Conservation (phyloP, 2,797 vertebrate species). For the Trematomus bernacchii region DNA sequence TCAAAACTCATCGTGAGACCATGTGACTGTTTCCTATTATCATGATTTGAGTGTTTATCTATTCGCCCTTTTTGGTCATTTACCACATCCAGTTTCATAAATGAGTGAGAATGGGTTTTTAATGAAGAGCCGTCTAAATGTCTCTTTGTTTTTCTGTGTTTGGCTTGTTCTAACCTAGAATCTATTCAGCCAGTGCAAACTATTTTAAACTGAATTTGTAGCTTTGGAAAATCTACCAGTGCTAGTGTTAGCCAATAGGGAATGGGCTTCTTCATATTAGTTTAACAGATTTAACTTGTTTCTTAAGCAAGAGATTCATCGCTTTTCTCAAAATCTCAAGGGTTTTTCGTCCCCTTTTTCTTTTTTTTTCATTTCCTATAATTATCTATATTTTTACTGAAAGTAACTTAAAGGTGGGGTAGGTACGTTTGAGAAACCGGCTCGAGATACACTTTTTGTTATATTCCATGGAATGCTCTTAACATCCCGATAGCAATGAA, state of each 20-base stretch:
- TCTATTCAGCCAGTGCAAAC: conserved; percentile 21
- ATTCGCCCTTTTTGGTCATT: neutral
- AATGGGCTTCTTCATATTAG: conserved; percentile 28
- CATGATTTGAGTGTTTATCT: conserved; percentile 4
- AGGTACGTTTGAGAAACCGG: too few species aligned
- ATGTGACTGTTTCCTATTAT: conserved; percentile 10
- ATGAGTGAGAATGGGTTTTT: conserved; percentile 44
- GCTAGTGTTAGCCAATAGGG: conserved; percentile 10
- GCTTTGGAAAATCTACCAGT: conserved; percentile 44
- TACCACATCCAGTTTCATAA: conserved; percentile 30
- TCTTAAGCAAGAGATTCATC: conserved; percentile 12
- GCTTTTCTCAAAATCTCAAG: conserved; percentile 3
- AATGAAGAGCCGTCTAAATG: conserved; percentile 34
- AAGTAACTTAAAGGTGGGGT: conserved; percentile 6
- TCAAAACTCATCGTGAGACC: conserved; percentile 11
- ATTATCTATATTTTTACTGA: conserved; percentile 31
- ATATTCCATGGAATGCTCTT: too few species aligned
- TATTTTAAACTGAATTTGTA: conserved; percentile 31
- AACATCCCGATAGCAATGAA: too few species aligned
- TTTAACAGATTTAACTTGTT: conserved; percentile 38
- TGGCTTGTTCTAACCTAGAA: conserved; percentile 1
- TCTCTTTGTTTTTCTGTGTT: conserved; percentile 34
- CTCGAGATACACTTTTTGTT: too few species aligned
- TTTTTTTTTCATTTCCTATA: conserved; percentile 19
- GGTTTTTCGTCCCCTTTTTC: conserved; percentile 41